phyloP scores from a whole-genome alignment of 2,888 invertebrate genomes.

The Macrophya alboannulata region DNA sequence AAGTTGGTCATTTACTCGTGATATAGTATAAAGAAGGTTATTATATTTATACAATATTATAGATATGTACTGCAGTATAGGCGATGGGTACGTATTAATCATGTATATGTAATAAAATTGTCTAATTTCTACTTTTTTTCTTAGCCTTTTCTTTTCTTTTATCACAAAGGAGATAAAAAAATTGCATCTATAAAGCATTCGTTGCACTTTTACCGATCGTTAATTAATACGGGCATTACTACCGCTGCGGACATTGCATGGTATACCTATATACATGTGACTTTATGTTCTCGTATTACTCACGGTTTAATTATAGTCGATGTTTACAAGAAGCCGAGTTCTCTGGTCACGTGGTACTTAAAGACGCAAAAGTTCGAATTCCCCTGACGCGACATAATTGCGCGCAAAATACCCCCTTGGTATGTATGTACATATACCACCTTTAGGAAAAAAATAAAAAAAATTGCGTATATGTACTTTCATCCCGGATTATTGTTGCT shows the following conservation, averaged over 20 bases:
- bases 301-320: not conserved
- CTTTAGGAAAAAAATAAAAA: no score
- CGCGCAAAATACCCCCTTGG: not conserved
- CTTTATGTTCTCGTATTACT: not conserved
- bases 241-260: not conserved
- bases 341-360: not conserved
- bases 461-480: no score
- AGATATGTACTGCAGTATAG: no score
- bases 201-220: not conserved
- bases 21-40: not conserved
- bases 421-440: no score
- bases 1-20: not conserved
- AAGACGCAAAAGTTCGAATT: not conserved
- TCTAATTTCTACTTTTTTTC: not conserved
- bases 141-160: not conserved
- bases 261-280: not conserved
- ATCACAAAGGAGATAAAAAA: not conserved
- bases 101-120: not conserved
- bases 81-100: not conserved
- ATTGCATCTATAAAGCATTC: not conserved
- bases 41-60: not conserved
- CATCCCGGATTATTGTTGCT: no score
- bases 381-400: not conserved
- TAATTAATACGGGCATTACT: not conserved
- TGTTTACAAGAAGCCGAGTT: conserved; percentile 3